A percentile compares a stretch with the other conserved stretches of the same genome.
phyloP scores from a whole-genome alignment of 2,888 invertebrate species.

The Coleophora deauratella region DNA sequence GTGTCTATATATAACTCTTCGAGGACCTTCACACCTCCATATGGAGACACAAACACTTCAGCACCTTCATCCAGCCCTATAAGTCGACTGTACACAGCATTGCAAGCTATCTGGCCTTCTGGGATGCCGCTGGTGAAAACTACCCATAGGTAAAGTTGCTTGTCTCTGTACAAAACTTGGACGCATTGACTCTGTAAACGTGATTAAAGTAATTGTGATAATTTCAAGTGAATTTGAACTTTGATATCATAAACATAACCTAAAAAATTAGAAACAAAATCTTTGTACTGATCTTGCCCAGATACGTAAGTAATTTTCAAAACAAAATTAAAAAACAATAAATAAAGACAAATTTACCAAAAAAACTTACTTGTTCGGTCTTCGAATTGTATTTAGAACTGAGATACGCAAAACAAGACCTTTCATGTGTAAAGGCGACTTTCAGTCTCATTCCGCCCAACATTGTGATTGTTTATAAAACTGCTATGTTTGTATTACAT shows the following conservation, averaged over 20 bases:
- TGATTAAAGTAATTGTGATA: slow-evolving; percentile 2
- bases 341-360: too few species aligned
- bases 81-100: slow-evolving; percentile 73
- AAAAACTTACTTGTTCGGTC: slow-evolving; percentile 48
- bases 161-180: slow-evolving; percentile 57
- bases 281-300: too few species aligned
- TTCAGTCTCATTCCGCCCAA: slow-evolving; percentile 55
- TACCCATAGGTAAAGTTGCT: slow-evolving; percentile 52
- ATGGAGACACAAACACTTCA: slow-evolving; percentile 70
- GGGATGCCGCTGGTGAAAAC: slow-evolving; percentile 51
- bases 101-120: slow-evolving; percentile 72
- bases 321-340: too few species aligned
- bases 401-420: slow-evolving; percentile 61
- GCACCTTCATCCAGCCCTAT: slow-evolving; percentile 75
- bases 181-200: slow-evolving; percentile 57
- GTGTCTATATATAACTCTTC: slow-evolving; percentile 76
- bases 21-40: slow-evolving; percentile 66
- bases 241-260: too few species aligned
- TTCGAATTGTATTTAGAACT: slow-evolving; percentile 60
- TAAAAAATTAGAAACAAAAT: too few species aligned
- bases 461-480: slow-evolving; percentile 27
- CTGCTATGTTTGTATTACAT: too few species aligned
- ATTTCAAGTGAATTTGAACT: too few species aligned
- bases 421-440: slow-evolving; percentile 50
- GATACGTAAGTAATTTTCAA: too few species aligned